Evolutionary conservation across 1,140 invertebrate species (phyloP), one percentile per base, ranked within the genome.

Genomic region (Plectrocnemia conspersa): DNA sequence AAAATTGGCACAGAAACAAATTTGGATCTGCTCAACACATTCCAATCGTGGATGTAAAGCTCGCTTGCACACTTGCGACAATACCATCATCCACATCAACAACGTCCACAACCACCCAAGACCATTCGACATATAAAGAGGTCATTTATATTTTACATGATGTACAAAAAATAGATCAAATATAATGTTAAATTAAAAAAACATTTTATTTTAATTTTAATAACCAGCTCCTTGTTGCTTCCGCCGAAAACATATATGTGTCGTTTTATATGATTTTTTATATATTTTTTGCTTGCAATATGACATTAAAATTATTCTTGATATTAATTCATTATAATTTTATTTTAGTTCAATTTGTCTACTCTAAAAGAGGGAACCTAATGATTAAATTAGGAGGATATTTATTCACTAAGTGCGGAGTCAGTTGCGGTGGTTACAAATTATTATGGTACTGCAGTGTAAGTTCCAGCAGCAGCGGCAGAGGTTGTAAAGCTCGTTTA

Each of bases 11-110:
- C n/a, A 13, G 3, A 52, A 52, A 52, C 10, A 13, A 24, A 10
- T 13, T 29, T 54, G 52, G 52, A 25, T 22, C 18, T 54, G 52
- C 27, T 54, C 52, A 9, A 54, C 52, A 18, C 52, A 54, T 45
- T 29, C 46, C 23, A 23, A 21, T 10, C 19, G 9, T 2, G 42
- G 42, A 15, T 54, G 52, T 23, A 21, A 42, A 27, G 64, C 68
- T 11, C 18, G 2, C 18, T 3, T 42, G 2, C 19, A 21, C 11
- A 42, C 40, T 18, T 4, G 22, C 4, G 19, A 42, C 11, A 11
- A 6, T 4, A 3, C 2, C 1, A 42, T 42, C 13, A 11, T 42
- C 18, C 18, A 5, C 11, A 11, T 23, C 9, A 42, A 42, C 40
- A 42, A 42, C 40, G 25, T n/a, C 3, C 40, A 42, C 21, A 42